Conservation (phyloP, 2,113 vertebrate species). For the Madoqua kirkii region DNA sequence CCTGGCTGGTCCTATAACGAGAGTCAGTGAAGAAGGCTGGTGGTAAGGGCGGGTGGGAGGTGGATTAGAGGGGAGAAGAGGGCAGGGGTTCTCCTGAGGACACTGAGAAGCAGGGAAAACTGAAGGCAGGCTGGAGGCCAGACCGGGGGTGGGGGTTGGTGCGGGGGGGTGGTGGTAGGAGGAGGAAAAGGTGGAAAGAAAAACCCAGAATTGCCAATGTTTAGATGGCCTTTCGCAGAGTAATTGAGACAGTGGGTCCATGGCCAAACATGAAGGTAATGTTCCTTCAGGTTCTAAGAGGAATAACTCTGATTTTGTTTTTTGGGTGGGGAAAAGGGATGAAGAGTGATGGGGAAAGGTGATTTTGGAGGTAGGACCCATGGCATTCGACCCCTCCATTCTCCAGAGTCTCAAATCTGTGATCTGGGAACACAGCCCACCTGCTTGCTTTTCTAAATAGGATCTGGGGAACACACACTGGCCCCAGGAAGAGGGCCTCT, state of each 20-base stretch:
- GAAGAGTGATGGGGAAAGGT: slow-evolving; percentile 32
- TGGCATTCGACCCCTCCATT: not conserved
- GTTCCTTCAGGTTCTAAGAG: not conserved
- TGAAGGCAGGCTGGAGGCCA: slow-evolving; percentile 37
- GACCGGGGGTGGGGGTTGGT: not conserved
- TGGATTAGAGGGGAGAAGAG: not conserved
- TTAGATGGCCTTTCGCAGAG: slow-evolving; percentile 51
- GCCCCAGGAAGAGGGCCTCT: not conserved
- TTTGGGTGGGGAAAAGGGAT: slow-evolving; percentile 5
- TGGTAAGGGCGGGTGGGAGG: not conserved
- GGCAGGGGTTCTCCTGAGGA: slow-evolving; percentile 55
- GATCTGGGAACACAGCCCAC: not conserved
- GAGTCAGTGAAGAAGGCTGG: not conserved
- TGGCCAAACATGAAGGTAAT: slow-evolving; percentile 50
- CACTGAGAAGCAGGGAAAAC: not conserved
- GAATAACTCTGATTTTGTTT: slow-evolving; percentile 44
- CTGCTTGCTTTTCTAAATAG: not conserved
- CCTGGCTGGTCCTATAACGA: not conserved
- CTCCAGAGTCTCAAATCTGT: not conserved
- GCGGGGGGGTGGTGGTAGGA: not conserved
- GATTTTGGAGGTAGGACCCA: not conserved
- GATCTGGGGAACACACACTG: not conserved
- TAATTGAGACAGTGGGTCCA: slow-evolving; percentile 30
- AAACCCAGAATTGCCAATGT: slow-evolving; percentile 57
- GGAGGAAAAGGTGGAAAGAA: slow-evolving; percentile 53